Evolutionary conservation across 2,113 vertebrate genomes (phyloP), one percentile per base, ranked within the genome.

Genomic region (Hystrix cristata): DNA sequence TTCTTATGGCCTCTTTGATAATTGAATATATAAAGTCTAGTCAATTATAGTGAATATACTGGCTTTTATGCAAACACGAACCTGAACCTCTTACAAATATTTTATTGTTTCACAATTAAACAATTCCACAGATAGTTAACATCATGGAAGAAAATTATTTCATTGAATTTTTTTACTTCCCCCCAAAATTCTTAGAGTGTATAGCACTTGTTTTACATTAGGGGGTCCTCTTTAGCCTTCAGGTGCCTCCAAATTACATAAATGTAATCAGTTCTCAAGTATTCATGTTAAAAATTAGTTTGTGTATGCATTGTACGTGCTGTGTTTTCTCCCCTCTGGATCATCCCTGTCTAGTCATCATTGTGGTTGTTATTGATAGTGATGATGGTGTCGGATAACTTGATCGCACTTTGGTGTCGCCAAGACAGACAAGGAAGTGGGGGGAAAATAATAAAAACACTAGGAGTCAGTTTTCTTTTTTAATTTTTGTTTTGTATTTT

Each of bases 331-430:
- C 18, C 25, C 6, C n/a, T 64, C 48, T 21, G 46, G 6, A n/a
- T 29, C 16, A 72, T 4, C 1, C n/a, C 9, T 53, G 10, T 48
- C 7, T 64, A 0, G 14, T n/a, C 0, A 1, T 71, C 34, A 15
- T 46, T 23, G 8, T 71, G 29, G 10, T n/a, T 31, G 7, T 46
- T 72, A 1, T 74, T 91, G 82, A 43, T 43, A 38, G 71, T 25
- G 51, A 10, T 3, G 72, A 74, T 69, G 62, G 55, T 8, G 21
- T 72, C 51, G 31, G 38, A 16, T 16, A 14, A 6, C 4, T 57
- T 46, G 5, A 51, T 7, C 72, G 34, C 55, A 12, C 14, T 82
- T 89, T 64, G 29, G 10, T 25, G 2, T n/a, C 21, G 67, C 55
- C 18, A 91, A 15, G 34, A 55, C 1, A 53, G 51, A 60, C 6